Conservation (phyloP, 2,888 invertebrate species). For the Parasteatoda lunata region DNA sequence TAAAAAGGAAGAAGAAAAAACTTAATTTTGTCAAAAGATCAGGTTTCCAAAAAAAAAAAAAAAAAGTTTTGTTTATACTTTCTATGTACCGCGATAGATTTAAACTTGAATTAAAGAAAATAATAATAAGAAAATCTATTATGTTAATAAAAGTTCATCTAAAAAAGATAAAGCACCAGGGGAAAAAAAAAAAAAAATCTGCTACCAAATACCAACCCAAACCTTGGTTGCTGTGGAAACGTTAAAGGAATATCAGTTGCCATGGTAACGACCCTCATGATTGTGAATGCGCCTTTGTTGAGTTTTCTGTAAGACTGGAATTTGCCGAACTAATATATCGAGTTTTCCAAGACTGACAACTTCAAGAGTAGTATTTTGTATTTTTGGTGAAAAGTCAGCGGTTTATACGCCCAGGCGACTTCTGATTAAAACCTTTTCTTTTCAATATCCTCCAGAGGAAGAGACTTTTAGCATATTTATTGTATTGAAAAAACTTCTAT, state of each 20-base stretch:
- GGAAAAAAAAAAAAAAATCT: slow-evolving; percentile 8
- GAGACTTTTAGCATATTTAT: too few relatives aligned
- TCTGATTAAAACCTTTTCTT: background rate
- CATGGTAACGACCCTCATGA: slow-evolving; percentile 41
- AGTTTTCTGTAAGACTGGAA: slow-evolving; percentile 36
- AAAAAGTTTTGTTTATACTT: too few relatives aligned
- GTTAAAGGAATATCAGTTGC: slow-evolving; percentile 54
- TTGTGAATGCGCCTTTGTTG: slow-evolving; percentile 44
- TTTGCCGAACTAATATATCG: slow-evolving; percentile 54
- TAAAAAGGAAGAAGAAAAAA: too few relatives aligned
- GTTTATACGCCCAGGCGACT: background rate
- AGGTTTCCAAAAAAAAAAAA: too few relatives aligned
- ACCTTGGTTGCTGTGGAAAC: slow-evolving; percentile 33
- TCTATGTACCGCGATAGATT: background rate
- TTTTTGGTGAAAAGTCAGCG: slow-evolving; percentile 11
- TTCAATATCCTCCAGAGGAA: background rate
- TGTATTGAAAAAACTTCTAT: too few relatives aligned
- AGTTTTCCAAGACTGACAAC: slow-evolving; percentile 22
- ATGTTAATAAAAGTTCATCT: slow-evolving; percentile 13
- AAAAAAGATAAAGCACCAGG: slow-evolving; percentile 23
- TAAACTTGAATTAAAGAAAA: background rate
- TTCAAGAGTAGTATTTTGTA: slow-evolving; percentile 22
- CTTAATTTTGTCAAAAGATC: too few relatives aligned
- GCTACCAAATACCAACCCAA: slow-evolving; percentile 42
- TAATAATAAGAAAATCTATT: background rate